A percentile compares a stretch with the other conserved stretches of the same genome.
Conservation (phyloP, 2,888 invertebrate genomes). For the Choristoneura rosaceana region DNA sequence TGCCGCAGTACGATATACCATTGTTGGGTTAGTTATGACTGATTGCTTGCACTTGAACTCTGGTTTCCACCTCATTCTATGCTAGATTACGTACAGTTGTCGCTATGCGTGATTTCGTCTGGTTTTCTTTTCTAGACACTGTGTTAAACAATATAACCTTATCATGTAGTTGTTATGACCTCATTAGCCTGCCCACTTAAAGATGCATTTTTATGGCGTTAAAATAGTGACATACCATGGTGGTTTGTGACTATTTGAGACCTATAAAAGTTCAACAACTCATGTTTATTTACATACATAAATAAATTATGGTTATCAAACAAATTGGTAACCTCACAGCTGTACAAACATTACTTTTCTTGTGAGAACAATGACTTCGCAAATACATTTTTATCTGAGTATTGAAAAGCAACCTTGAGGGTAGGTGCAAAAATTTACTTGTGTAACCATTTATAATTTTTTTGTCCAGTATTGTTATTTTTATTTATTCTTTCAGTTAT, state of each 20-base stretch:
- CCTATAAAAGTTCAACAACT: background rate
- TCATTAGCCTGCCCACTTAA: slow-evolving; percentile 42
- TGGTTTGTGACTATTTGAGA: background rate
- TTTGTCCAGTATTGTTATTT: background rate
- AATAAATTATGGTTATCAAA: slow-evolving; percentile 31
- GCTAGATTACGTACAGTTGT: background rate
- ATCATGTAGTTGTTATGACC: slow-evolving; percentile 41
- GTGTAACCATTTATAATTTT: background rate
- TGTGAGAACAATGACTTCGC: slow-evolving; percentile 3
- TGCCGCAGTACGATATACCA: slow-evolving; percentile 37
- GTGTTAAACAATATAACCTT: slow-evolving; percentile 42
- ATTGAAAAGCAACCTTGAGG: slow-evolving; percentile 25
- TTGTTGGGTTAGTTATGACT: slow-evolving; percentile 12
- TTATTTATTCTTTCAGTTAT: background rate
- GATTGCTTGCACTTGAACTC: background rate
- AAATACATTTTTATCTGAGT: background rate
- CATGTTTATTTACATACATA: slow-evolving; percentile 39
- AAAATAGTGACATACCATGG: slow-evolving; percentile 7
- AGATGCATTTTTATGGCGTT: slow-evolving; percentile 37
- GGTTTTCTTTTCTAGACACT: background rate
- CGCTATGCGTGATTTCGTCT: background rate
- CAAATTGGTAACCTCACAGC: slow-evolving; percentile 30
- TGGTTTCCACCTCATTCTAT: background rate
- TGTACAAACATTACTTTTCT: slow-evolving; percentile 27
- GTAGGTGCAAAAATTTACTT: slow-evolving; percentile 14